A percentile compares a stretch with the other conserved stretches of the same genome.
phyloP scores from a whole-genome alignment of 2,113 vertebrate genomes.

The Poeciliopsis occidentalis region DNA sequence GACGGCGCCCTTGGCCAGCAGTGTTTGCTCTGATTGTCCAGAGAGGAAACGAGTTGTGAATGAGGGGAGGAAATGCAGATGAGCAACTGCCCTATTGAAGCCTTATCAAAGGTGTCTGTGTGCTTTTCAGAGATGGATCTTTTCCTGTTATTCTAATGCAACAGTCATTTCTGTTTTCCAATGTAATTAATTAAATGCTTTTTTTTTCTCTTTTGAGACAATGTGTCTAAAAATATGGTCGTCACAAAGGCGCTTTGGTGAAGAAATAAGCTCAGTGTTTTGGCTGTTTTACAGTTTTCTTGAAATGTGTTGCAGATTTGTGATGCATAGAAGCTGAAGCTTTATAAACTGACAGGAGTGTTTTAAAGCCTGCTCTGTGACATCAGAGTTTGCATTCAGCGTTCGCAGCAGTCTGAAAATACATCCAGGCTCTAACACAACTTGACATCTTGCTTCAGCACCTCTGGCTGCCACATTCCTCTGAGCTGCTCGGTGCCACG shows the following conservation, averaged over 20 bases:
- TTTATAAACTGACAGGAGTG: too few species aligned
- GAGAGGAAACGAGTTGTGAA: constrained; percentile 15
- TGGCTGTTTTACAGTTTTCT: too few species aligned
- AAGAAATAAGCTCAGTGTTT: neutral
- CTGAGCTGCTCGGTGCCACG: neutral
- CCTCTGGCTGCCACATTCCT: constrained; percentile 26
- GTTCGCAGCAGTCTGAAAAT: neutral
- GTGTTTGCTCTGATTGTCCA: constrained; percentile 27
- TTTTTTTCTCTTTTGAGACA: neutral
- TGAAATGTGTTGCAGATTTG: too few species aligned
- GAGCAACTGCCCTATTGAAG: constrained; percentile 6
- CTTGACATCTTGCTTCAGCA: constrained; percentile 31
- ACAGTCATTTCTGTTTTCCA: neutral
- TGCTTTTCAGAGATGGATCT: neutral
- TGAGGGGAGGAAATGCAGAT: constrained; percentile 26
- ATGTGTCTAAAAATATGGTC: neutral
- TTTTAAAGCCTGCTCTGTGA: too few species aligned
- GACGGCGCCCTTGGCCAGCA: neutral
- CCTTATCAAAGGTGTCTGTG: constrained; percentile 16
- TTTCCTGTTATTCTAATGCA: neutral
- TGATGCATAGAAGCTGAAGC: too few species aligned
- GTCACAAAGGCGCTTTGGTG: neutral
- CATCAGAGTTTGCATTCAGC: neutral
- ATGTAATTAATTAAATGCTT: neutral
- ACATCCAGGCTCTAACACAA: neutral